phyloP scores from a whole-genome alignment of 1,140 invertebrate species.

The Agrypnia vestita region DNA sequence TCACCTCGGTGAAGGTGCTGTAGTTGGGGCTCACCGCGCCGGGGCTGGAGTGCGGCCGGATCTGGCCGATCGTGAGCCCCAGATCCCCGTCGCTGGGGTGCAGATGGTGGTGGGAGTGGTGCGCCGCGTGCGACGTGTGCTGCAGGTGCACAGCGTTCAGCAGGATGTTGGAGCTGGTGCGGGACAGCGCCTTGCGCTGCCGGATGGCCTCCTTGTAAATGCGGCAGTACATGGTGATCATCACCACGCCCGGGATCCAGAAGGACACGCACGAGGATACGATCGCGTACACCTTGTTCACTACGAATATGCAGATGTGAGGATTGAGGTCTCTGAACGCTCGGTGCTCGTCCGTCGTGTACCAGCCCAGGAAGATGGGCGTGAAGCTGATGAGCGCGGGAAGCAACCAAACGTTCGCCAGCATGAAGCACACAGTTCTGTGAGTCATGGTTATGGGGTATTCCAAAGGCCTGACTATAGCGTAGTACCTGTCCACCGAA shows the following conservation, averaged over 20 bases:
- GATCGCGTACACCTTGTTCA: conserved; percentile 91
- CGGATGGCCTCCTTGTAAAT: conserved; percentile 93
- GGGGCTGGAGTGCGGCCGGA: conserved; percentile 70
- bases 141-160: conserved; percentile 87
- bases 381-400: conserved; percentile 95
- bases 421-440: conserved; percentile 85
- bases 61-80: conserved; percentile 63
- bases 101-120: conserved; percentile 79
- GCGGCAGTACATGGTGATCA: conserved; percentile 93
- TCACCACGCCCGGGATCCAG: conserved; percentile 95
- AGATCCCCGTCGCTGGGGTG: conserved; percentile 79
- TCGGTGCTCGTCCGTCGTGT: conserved; percentile 87
- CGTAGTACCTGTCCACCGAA: conserved; percentile 93
- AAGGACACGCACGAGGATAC: conserved; percentile 94
- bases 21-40: conserved; percentile 75
- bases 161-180: conserved; percentile 87
- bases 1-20: conserved; percentile 80
- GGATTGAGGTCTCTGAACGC: conserved; percentile 80
- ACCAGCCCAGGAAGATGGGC: conserved; percentile 95
- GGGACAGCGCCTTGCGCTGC: conserved; percentile 87
- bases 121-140: conserved; percentile 78
- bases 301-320: conserved; percentile 88
- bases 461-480: conserved; percentile 90
- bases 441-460: conserved; percentile 92
- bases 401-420: conserved; percentile 91